These are phyloP conservation scores for Rhinolophus ferrumequinum DNA, from an alignment of 2,113 vertebrate species.

Conservation along the genomic window DNA sequence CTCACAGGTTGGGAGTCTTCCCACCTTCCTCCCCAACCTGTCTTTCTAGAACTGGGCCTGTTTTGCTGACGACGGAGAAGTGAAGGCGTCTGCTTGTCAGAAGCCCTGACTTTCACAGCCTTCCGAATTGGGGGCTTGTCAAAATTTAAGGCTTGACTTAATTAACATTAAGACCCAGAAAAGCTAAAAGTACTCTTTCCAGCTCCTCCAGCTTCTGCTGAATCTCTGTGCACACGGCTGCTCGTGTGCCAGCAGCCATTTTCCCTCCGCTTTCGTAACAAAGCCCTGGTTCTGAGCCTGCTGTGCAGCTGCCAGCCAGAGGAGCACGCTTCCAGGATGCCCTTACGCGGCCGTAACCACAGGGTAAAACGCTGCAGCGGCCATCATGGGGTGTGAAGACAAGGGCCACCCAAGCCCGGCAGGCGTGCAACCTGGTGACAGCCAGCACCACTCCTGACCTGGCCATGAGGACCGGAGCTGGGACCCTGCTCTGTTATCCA, in stretches of 20 bases:
- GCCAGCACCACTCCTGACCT: background rate
- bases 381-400: background rate
- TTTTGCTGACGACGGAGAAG: background rate
- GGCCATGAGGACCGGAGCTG: background rate
- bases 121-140: background rate
- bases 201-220: too few species aligned
- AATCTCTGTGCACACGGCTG: background rate
- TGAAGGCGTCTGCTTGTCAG: background rate
- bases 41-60: background rate
- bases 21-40: background rate
- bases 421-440: accelerated
- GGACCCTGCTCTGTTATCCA: accelerated
- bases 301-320: background rate
- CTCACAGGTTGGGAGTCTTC: background rate
- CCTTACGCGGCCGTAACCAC: background rate
- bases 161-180: background rate
- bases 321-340: background rate
- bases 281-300: background rate
- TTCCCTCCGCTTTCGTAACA: background rate
- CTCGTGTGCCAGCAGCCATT: too few species aligned
- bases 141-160: background rate
- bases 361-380: background rate
- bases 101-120: background rate
- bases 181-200: background rate
- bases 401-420: background rate